Evolutionary conservation across 37 sponge, comb jelly and placozoan species (phyloP).

Genomic region (Hormiphora californensis): DNA sequence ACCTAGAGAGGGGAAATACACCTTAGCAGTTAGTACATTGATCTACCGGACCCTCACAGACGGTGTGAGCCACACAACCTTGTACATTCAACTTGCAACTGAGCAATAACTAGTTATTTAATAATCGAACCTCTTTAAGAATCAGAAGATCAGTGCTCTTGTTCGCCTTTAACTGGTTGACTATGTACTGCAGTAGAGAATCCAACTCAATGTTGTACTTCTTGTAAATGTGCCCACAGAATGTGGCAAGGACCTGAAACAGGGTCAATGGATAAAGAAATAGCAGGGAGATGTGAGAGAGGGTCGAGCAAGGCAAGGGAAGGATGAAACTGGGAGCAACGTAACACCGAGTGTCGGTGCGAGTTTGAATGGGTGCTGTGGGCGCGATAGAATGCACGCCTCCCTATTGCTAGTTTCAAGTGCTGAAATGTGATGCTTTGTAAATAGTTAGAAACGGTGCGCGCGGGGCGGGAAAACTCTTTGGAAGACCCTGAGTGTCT

Average conservation of each 20-base stretch:
- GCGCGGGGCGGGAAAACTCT: neutral
- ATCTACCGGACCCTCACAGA: no score
- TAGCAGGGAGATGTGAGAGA: neutral
- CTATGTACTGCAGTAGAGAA: constrained; percentile 88
- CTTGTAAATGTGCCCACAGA: constrained; percentile 85
- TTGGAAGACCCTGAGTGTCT: no score
- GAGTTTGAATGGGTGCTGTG: no score
- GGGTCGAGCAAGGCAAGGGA: neutral
- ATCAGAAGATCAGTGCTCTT: constrained; percentile 96
- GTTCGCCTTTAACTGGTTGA: constrained; percentile 94
- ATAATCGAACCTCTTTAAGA: constrained; percentile 72
- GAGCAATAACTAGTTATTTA: no score
- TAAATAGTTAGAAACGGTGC: neutral
- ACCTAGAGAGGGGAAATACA: no score
- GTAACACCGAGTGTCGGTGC: neutral
- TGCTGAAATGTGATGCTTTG: neutral
- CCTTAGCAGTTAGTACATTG: no score
- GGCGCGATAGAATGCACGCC: no score
- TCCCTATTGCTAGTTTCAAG: constrained; percentile 26
- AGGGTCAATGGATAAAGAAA: neutral
- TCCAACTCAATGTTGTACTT: constrained; percentile 83
- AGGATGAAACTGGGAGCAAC: neutral
- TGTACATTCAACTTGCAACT: no score
- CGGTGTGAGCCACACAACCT: no score
- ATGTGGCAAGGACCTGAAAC: constrained; percentile 75